phyloP scores from a whole-genome alignment of 2,888 invertebrate species.

The Mesorhabditis belari region DNA sequence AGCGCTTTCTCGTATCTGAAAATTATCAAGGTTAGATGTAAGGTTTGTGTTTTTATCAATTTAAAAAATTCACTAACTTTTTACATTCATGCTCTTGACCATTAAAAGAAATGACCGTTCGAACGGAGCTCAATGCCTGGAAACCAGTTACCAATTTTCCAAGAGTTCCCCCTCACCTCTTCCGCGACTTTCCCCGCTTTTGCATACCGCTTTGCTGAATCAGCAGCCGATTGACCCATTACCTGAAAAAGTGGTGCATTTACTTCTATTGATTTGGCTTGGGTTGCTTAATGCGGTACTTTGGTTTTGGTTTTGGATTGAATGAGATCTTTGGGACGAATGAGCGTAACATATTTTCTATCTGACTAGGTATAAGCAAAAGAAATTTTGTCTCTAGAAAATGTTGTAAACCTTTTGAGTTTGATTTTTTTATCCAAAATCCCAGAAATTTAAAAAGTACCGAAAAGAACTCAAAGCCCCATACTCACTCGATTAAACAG shows the following conservation, averaged over 20 bases:
- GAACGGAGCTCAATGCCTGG: constrained; percentile 44
- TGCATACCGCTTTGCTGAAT: constrained; percentile 24
- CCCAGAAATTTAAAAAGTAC: not conserved
- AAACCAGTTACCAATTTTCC: not conserved
- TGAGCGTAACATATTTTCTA: too few species aligned
- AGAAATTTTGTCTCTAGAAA: too few species aligned
- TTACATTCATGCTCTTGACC: constrained; percentile 48
- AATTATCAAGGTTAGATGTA: too few species aligned
- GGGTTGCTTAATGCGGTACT: too few species aligned
- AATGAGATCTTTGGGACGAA: too few species aligned
- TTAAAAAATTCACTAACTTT: too few species aligned
- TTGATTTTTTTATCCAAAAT: not conserved
- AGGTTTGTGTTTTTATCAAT: too few species aligned
- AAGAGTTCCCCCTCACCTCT: constrained; percentile 15
- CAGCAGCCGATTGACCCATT: not conserved
- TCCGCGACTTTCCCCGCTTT: constrained; percentile 52
- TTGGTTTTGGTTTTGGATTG: too few species aligned
- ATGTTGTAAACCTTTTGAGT: too few species aligned
- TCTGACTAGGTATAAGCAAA: too few species aligned
- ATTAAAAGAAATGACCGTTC: constrained; percentile 52
- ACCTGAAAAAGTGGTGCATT: not conserved
- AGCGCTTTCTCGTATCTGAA: not conserved
- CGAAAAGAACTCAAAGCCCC: constrained; percentile 17
- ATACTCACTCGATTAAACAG: not conserved
- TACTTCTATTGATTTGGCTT: too few species aligned